A percentile compares a stretch with the other conserved stretches of the same genome.
phyloP scores from a whole-genome alignment of 2,113 vertebrate genomes.

The Pangasianodon gigas region DNA sequence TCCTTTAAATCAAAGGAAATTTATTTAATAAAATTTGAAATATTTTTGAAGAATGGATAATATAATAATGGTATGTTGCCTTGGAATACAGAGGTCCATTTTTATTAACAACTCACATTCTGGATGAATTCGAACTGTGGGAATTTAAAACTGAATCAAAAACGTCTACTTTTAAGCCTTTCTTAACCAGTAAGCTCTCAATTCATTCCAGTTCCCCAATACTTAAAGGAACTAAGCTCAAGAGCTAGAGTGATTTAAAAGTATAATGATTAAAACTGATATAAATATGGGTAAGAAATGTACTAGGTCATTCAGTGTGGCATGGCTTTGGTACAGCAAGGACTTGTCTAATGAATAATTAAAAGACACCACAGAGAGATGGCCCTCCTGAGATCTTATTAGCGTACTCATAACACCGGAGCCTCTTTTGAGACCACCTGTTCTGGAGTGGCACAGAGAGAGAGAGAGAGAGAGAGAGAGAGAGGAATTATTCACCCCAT shows the following conservation, averaged over 20 bases:
- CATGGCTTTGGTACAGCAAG: not conserved
- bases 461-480: slow-evolving; percentile 9
- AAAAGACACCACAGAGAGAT: slow-evolving; percentile 33
- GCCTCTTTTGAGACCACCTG: slow-evolving; percentile 43
- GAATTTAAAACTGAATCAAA: not conserved
- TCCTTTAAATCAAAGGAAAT: not conserved
- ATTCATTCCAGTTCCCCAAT: not conserved
- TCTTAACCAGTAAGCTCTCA: not conserved
- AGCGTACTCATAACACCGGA: slow-evolving; percentile 33
- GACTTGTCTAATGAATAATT: slow-evolving; percentile 38
- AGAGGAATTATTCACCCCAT: slow-evolving; percentile 19
- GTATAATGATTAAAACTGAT: not conserved
- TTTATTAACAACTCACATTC: not conserved
- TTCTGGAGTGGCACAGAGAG: slow-evolving; percentile 7
- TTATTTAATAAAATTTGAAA: not conserved
- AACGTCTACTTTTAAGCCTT: not conserved
- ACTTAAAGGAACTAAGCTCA: not conserved
- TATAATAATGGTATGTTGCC: not conserved
- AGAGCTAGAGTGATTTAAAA: not conserved
- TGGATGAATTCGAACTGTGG: not conserved
- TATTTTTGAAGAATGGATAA: not conserved
- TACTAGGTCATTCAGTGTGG: not conserved
- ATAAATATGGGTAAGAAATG: not conserved
- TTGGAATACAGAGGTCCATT: not conserved
- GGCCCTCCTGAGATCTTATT: slow-evolving; percentile 48